Conservation (phyloP, 1,140 invertebrate species). For the Drosophila sp. region DNA sequence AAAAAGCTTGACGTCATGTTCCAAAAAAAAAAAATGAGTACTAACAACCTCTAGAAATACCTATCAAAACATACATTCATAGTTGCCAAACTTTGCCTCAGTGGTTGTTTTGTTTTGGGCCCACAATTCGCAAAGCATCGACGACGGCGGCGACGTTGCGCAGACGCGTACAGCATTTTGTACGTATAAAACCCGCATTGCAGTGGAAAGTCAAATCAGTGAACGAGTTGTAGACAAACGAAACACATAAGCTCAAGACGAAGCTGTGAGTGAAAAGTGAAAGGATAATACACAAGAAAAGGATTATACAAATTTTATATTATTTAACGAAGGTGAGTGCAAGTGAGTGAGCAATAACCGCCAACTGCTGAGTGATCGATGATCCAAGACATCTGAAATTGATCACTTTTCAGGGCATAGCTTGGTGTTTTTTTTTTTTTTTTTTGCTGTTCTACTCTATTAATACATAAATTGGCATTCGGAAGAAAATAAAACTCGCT, state of each 20-base stretch:
- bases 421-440: no score
- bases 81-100: conserved; percentile 56
- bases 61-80: conserved; percentile 1
- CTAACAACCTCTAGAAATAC: background rate
- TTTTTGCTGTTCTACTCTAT: no score
- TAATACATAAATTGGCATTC: no score
- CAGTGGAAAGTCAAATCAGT: conserved; percentile 79
- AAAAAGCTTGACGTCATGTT: background rate
- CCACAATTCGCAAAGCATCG: conserved; percentile 59
- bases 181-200: conserved; percentile 72
- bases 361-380: background rate
- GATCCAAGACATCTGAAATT: no score
- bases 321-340: conserved; percentile 1
- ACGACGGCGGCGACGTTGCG: conserved; percentile 42
- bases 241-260: conserved; percentile 38
- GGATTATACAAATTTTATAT: conserved; percentile 45
- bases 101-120: conserved; percentile 70
- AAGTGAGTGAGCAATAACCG: background rate
- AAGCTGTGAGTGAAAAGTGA: conserved; percentile 57
- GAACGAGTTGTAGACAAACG: conserved; percentile 66
- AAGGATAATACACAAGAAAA: conserved; percentile 68
- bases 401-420: no score
- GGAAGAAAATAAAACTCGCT: no score
- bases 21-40: background rate
- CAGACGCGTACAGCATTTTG: conserved; percentile 52